A percentile compares a stretch with the other conserved stretches of the same genome.
phyloP scores from a whole-genome alignment of 2,888 invertebrate species.

The Nebria salina region DNA sequence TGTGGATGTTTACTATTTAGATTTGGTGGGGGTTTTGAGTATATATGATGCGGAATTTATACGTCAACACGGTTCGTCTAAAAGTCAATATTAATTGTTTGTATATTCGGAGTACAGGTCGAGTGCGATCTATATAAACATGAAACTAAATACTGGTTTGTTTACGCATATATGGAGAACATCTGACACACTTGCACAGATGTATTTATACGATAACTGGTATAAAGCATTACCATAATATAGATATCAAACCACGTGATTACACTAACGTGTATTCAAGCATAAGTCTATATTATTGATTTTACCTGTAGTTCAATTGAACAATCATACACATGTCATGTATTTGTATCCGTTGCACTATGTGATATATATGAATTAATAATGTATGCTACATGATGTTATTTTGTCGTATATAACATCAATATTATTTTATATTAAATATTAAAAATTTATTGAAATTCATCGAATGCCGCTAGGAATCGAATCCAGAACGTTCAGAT shows the following conservation, averaged over 20 bases:
- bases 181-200: background rate
- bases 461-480: too few relatives aligned
- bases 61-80: background rate
- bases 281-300: background rate
- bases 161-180: background rate
- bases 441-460: too few relatives aligned
- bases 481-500: too few relatives aligned
- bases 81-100: slow-evolving; percentile 6
- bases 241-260: background rate
- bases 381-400: too few relatives aligned
- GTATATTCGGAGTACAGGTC: background rate
- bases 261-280: background rate
- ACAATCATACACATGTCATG: background rate
- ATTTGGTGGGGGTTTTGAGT: too few relatives aligned
- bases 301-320: background rate
- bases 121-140: slow-evolving; percentile 3
- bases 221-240: background rate
- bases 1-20: too few relatives aligned
- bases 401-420: too few relatives aligned
- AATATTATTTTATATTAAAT: too few relatives aligned
- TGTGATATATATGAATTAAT: too few relatives aligned
- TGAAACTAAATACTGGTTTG: slow-evolving; percentile 7
- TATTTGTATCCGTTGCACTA: too few relatives aligned
- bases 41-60: background rate
- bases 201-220: background rate